Percentiles rank a stretch among this genome's conserved stretches.
Conservation (phyloP, 2,888 invertebrate species). For the Monoplex corrugatus region DNA sequence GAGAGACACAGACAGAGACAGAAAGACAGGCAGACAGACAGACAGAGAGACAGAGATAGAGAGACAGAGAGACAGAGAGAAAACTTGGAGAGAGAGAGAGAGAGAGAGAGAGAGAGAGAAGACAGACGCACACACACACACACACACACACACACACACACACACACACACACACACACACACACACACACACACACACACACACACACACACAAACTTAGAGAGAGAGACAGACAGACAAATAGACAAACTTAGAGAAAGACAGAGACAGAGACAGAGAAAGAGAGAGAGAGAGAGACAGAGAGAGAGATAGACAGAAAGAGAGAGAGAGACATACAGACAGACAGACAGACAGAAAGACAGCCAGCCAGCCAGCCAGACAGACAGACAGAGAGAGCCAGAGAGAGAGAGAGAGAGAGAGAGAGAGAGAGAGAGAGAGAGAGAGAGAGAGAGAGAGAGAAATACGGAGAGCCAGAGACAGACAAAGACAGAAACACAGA, state of each 20-base stretch:
- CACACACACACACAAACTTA: not conserved
- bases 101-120: too few species aligned
- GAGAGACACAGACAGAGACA: not conserved
- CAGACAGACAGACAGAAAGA: too few species aligned
- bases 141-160: not conserved
- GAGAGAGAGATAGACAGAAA: slow-evolving; percentile 9
- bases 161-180: not conserved
- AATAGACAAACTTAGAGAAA: not conserved
- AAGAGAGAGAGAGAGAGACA: not conserved
- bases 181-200: not conserved
- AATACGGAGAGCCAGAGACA: too few species aligned
- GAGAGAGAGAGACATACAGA: slow-evolving; percentile 12
- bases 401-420: not conserved
- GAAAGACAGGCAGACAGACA: too few species aligned
- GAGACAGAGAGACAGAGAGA: too few species aligned
- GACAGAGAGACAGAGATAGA: too few species aligned
- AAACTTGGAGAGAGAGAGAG: too few species aligned
- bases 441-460: not conserved
- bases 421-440: not conserved
- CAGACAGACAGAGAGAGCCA: too few species aligned
- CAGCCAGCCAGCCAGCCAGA: too few species aligned
- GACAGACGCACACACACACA: too few species aligned
- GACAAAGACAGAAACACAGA: too few species aligned
- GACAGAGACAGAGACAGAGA: not conserved
- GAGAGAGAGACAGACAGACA: not conserved